Conservation (phyloP, 2,113 vertebrate genomes). For the Pyrgilauda ruficollis region DNA sequence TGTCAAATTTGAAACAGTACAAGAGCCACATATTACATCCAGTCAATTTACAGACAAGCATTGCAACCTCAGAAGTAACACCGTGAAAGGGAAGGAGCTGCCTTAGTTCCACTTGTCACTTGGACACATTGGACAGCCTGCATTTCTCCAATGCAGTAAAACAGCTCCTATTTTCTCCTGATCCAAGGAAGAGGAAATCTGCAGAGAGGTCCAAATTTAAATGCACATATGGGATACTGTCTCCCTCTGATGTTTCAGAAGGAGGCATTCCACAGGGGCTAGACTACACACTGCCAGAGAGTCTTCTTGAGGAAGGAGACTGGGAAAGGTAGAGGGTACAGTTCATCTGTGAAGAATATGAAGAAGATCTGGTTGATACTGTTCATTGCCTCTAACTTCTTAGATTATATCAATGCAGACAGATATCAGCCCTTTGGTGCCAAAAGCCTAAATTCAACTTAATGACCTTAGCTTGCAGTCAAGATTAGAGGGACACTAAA, state of each 20-base stretch:
- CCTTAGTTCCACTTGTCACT: not conserved
- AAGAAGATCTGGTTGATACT: not conserved
- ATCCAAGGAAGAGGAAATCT: not conserved
- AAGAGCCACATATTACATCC: not conserved
- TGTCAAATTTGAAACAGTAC: not conserved
- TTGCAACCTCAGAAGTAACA: not conserved
- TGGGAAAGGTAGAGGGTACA: not conserved
- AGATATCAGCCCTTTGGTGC: not conserved
- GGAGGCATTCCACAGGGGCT: not conserved
- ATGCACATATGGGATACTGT: not conserved
- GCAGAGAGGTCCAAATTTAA: not conserved
- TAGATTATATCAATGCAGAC: not conserved
- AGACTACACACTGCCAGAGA: not conserved
- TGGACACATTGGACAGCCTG: not conserved
- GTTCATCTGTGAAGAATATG: not conserved
- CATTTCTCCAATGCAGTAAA: not conserved
- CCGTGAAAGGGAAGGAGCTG: not conserved
- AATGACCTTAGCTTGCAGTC: not conserved
- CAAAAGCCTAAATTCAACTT: not conserved
- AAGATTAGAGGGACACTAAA: not conserved
- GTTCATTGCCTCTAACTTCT: not conserved
- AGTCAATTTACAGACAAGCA: not conserved
- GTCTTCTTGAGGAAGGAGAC: not conserved
- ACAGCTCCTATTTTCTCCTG: not conserved
- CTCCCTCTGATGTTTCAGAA: not conserved